These are phyloP conservation scores for Miopithecus talapoin DNA, from an alignment of 2,797 vertebrate genomes.

Conservation along the genomic window DNA sequence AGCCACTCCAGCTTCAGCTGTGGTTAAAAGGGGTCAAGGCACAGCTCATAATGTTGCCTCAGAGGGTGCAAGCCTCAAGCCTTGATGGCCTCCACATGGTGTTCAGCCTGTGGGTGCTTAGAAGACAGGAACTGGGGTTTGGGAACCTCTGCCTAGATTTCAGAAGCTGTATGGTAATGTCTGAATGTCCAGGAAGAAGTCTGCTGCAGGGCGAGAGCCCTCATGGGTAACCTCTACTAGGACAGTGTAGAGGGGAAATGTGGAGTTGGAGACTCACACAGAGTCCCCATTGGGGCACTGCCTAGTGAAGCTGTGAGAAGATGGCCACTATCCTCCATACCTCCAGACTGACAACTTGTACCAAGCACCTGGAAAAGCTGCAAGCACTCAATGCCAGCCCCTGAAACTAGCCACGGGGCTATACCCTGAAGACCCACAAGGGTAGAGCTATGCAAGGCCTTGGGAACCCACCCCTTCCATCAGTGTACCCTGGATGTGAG, in stretches of 20 bases:
- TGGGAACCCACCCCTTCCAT: not conserved
- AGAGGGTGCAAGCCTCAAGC: not conserved
- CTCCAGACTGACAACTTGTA: not conserved
- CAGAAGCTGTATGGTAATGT: not conserved
- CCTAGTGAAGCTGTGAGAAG: not conserved
- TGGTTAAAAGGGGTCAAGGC: not conserved
- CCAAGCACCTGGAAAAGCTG: not conserved
- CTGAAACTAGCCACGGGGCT: not conserved
- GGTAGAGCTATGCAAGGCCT: not conserved
- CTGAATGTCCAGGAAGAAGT: not conserved
- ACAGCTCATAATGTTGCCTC: not conserved
- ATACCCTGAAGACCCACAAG: not conserved
- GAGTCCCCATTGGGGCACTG: not conserved
- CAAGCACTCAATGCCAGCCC: not conserved
- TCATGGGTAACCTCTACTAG: not conserved
- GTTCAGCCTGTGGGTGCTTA: not conserved
- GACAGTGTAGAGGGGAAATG: not conserved
- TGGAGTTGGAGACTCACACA: not conserved
- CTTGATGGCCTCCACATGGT: not conserved
- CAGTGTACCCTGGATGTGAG: not conserved
- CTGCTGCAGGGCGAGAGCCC: not conserved
- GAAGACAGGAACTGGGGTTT: not conserved
- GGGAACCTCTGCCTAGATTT: not conserved
- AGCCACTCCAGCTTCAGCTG: too few species aligned
- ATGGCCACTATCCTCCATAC: not conserved